Percentiles rank a stretch among this genome's conserved stretches.
Conservation (phyloP, 2,797 vertebrate genomes). For the Aviceda leuphotes region DNA sequence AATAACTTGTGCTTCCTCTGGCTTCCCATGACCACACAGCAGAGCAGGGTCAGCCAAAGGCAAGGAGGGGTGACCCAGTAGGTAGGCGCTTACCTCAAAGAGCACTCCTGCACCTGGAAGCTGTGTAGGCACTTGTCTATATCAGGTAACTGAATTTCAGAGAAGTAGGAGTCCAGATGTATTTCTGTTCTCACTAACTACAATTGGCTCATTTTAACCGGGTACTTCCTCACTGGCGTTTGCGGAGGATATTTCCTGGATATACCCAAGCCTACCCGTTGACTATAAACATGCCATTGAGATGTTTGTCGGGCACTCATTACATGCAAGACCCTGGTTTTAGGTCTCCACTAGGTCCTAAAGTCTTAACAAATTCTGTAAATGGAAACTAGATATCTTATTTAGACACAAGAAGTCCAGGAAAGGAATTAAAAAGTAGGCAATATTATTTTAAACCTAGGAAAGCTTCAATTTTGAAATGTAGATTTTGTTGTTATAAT, state of each 20-base stretch:
- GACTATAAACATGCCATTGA: background rate
- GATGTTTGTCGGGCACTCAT: rapidly evolving
- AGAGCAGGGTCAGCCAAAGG: background rate
- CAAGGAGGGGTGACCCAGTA: background rate
- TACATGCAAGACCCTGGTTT: background rate
- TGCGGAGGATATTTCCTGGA: background rate
- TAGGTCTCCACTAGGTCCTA: background rate
- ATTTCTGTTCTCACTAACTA: background rate
- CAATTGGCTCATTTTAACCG: background rate
- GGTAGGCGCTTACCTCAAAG: background rate
- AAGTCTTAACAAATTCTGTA: background rate
- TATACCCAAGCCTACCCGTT: background rate
- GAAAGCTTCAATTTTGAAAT: background rate
- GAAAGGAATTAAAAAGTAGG: background rate
- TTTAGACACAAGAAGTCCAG: background rate
- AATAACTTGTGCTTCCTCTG: background rate
- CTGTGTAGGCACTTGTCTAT: background rate
- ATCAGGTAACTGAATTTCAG: background rate
- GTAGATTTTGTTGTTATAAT: background rate
- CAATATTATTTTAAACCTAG: background rate
- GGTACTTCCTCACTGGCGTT: background rate
- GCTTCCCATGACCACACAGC: background rate
- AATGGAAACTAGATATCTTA: background rate
- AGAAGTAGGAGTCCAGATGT: background rate
- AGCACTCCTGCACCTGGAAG: background rate